Base-by-base conservation (phyloP, 1,140 invertebrate genomes). In the Probaryconus sp. region DNA sequence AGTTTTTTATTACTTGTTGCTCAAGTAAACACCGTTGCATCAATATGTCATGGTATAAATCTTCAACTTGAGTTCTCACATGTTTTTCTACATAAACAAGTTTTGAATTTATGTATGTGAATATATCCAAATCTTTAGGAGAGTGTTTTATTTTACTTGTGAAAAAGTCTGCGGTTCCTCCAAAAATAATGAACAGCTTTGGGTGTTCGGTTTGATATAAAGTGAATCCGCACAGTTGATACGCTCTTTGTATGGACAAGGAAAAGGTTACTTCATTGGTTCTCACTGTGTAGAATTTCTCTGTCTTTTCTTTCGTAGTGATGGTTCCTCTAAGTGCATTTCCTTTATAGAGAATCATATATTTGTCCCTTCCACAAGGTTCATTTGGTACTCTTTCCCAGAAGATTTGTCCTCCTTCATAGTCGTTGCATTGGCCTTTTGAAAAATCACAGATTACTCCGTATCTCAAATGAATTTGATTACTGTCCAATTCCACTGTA, bases 201-300 rank as follows among this genome's bases (percentile, higher is more conserved):
- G 76, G 73, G 21, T 78, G 70, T 55, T 80, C 73, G 0, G 76
- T 76, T 26, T 10, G 17, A 4, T 53, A n/a, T 1, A 79, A 7
- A 20, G 5, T 33, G 20, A 61, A 68, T 1, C 73, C 73, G 17
- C 70, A 75, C 14, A 48, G 5, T n/a, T 9, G 2, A 0, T 10
- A 1, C 1, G 0, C n/a, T 7, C 28, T 28, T 13, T 35, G 10
- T 24, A 18, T 40, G 0, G 50, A 33, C 1, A 78, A 2, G 1
- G 76, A 48, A 9, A 78, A 77, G 0, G 55, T 68, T 0, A 43
- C 43, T 1, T 70, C 69, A 30, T 48, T 6, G 0, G 63, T 51
- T n/a, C 6, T 20, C 1, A 71, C 37, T 10, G 45, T 60, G 21
- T 72, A 77, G 9, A 74, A 13, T 3, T 1, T 10, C 6, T 35